A percentile compares a stretch with the other conserved stretches of the same genome.
Conservation (phyloP, 2,888 invertebrate genomes). For the Tetragnatha montana region DNA sequence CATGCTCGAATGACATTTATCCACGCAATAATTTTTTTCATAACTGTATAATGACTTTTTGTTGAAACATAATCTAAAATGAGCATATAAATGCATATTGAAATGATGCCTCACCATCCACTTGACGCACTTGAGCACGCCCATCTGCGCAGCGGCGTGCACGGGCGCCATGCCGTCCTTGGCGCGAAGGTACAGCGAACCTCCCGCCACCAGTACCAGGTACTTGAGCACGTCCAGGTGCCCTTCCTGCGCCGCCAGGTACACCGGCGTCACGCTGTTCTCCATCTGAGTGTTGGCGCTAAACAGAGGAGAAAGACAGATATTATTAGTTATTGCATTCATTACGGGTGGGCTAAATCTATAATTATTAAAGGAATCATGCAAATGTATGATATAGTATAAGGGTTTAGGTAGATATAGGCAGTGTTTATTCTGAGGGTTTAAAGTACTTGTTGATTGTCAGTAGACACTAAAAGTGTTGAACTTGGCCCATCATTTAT, state of each 20-base stretch:
- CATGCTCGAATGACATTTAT: no score
- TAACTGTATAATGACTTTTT: no score
- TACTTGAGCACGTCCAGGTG: conserved; percentile 90
- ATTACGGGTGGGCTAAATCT: background rate
- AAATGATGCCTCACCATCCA: conserved; percentile 90
- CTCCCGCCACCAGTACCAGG: conserved; percentile 88
- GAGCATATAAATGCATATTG: no score
- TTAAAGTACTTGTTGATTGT: no score
- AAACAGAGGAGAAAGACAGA: conserved; percentile 68
- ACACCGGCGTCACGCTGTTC: conserved; percentile 92
- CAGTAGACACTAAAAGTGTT: no score
- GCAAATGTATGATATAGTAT: no score
- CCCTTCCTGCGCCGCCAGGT: conserved; percentile 91
- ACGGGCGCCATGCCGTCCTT: conserved; percentile 93
- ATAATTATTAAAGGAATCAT: no score
- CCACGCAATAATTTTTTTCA: no score
- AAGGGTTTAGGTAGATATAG: no score
- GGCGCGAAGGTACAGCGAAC: conserved; percentile 87
- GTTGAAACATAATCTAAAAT: no score
- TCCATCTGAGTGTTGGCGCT: conserved; percentile 94
- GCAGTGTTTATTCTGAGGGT: no score
- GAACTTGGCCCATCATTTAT: no score
- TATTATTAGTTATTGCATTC: conserved; percentile 4
- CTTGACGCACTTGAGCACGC: conserved; percentile 88
- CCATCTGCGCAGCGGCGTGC: conserved; percentile 93